Percentiles rank a stretch among this genome's conserved stretches.
Evolutionary conservation across 2,797 vertebrate genomes (phyloP).

Genomic region (Chaunax sp.): DNA sequence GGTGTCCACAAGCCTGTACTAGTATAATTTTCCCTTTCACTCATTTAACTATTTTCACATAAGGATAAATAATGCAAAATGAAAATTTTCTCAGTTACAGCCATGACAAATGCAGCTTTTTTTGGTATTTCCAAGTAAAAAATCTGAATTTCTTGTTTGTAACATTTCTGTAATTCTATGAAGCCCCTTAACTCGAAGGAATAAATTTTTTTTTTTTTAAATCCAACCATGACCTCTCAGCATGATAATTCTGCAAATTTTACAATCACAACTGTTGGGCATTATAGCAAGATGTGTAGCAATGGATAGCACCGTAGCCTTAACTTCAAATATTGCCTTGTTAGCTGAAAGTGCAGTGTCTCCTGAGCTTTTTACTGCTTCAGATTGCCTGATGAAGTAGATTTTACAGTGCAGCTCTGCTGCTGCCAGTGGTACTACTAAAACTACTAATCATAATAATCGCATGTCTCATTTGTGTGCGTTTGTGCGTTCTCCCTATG

Average conservation of each 20-base stretch:
- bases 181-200: too few species aligned
- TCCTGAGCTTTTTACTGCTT: background rate
- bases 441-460: constrained; percentile 59
- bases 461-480: constrained; percentile 41
- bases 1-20: background rate
- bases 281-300: background rate
- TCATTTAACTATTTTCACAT: background rate
- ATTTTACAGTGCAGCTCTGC: constrained; percentile 9
- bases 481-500: constrained; percentile 2
- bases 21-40: background rate
- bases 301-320: too few species aligned
- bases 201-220: too few species aligned
- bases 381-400: background rate
- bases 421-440: constrained; percentile 12
- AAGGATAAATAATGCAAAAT: background rate
- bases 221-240: too few species aligned
- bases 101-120: too few species aligned
- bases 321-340: background rate
- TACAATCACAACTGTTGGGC: background rate
- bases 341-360: background rate
- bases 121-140: too few species aligned
- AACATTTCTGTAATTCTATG: too few species aligned
- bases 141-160: too few species aligned
- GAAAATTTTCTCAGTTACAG: too few species aligned
- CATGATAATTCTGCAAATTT: background rate